Conservation (phyloP, 2,113 vertebrate species). For the Labeo rohita region DNA sequence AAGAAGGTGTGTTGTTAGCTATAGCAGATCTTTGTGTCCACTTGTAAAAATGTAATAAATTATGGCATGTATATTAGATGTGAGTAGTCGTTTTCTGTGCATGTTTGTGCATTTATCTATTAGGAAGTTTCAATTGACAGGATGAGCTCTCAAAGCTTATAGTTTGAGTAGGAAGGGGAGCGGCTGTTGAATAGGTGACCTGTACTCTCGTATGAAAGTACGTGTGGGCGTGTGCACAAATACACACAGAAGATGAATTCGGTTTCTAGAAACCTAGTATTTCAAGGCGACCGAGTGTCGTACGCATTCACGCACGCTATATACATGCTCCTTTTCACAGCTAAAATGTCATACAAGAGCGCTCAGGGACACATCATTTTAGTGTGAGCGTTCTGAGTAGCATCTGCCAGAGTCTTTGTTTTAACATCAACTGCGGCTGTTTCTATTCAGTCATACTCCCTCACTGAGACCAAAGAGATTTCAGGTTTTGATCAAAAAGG, state of each 20-base stretch:
- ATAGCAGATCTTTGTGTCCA: neutral
- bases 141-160: neutral
- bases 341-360: neutral
- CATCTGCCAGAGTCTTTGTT: neutral
- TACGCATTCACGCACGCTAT: neutral
- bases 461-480: conserved; percentile 31
- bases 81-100: neutral
- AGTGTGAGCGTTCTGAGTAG: neutral
- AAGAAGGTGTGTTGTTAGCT: conserved; percentile 8
- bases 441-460: conserved; percentile 13
- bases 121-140: conserved; percentile 16
- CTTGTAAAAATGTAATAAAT: neutral
- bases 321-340: neutral
- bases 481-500: conserved; percentile 23
- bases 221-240: neutral
- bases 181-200: conserved; percentile 17
- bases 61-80: neutral
- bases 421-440: neutral
- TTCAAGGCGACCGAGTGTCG: neutral
- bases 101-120: neutral
- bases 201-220: neutral
- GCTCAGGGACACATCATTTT: neutral
- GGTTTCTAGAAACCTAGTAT: conserved; percentile 12
- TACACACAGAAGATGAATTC: neutral
- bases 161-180: conserved; percentile 13